Evolutionary conservation across 2,113 vertebrate genomes (phyloP), one percentile per base, ranked within the genome.

Genomic region (Gallinago undulata): DNA sequence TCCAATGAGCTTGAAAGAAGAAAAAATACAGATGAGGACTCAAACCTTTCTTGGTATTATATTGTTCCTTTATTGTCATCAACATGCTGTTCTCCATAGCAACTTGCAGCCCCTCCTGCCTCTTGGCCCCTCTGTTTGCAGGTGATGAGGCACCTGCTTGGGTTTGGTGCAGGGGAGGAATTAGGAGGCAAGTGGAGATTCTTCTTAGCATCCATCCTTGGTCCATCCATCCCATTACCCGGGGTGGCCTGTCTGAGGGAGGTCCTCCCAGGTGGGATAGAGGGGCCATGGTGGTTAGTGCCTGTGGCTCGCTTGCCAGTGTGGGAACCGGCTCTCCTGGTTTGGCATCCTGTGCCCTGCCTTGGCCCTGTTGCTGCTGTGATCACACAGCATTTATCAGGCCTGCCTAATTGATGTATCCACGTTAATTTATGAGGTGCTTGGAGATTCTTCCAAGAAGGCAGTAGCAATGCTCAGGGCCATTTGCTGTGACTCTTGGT

Each of bases 331-430:
- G 64, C 68, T 66, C n/a, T 82, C 31, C 70, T 57, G 30, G 18
- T 66, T 73, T 62, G 50, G 67, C 53, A 92, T 37, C 22, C 39
- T 0, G 0, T 83, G 75, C 14, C 75, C 63, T 59, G 84, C 37
- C 2, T 88, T 5, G 2, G 50, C 3, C 0, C 45, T 74, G 53
- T 50, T 6, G 3, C 30, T 0, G 0, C 56, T 2, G 10, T 13
- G 27, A 68, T 90, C 79, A 33, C 30, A 30, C 1, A 2, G 33
- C 13, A 45, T 67, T 87, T 81, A 64, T 85, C 67, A 43, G 31
- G 47, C 27, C 28, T 76, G 56, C 37, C 75, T 69, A 73, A 77
- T 1, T 74, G 68, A 74, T n/a, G 41, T 28, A 69, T 76, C 23
- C 19, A 31, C 68, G 30, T 68, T 87, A 43, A 83, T 62, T 66